phyloP scores from a whole-genome alignment of 30 jellyfish, hydroid and myxozoan species.

The Aurelia coerulea region DNA sequence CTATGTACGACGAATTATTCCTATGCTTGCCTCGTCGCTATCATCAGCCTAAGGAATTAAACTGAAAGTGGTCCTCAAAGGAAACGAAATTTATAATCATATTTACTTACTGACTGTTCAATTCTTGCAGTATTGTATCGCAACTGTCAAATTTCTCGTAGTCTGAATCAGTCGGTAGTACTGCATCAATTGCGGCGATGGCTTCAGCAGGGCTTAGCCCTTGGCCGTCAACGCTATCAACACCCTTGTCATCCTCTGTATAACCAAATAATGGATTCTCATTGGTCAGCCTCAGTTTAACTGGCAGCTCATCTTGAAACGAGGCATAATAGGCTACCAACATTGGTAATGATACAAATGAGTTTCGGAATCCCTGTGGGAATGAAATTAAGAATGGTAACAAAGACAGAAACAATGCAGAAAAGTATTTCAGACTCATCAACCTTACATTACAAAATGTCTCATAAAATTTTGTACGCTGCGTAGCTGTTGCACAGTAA shows the following conservation, averaged over 20 bases:
- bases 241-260: constrained; percentile 7
- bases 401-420: no score
- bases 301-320: constrained; percentile 79
- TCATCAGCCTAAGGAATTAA: no score
- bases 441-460: no score
- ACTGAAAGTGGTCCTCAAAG: no score
- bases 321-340: constrained; percentile 86
- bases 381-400: neutral
- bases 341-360: constrained; percentile 62
- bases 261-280: constrained; percentile 56
- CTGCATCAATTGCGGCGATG: constrained; percentile 34
- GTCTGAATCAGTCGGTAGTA: constrained; percentile 75
- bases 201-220: constrained; percentile 19
- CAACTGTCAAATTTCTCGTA: constrained; percentile 57
- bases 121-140: constrained; percentile 68
- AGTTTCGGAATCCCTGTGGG: constrained; percentile 69
- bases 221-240: constrained; percentile 49
- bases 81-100: neutral
- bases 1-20: no score
- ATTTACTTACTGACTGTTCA: constrained; percentile 9
- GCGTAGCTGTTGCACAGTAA: no score
- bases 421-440: no score
- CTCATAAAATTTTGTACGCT: no score
- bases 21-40: no score
- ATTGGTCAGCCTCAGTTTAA: constrained; percentile 72